Evolutionary conservation across 2,888 invertebrate species (phyloP), one percentile per base, ranked within the genome.

Genomic region (Coenonympha glycerion): DNA sequence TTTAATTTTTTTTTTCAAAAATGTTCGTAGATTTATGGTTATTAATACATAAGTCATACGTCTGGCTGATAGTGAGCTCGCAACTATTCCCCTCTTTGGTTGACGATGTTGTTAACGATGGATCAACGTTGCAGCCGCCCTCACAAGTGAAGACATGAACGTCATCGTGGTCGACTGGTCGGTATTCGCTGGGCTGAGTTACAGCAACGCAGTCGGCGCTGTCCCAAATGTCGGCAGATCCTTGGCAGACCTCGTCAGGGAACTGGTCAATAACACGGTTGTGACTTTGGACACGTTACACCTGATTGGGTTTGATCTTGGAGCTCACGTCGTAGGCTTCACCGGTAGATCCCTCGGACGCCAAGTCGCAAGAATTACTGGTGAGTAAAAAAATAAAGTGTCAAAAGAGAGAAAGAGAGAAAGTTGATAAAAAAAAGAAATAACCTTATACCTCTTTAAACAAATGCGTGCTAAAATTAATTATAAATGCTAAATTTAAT

Each of bases 101-200:
- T n/a, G n/a, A n/a, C n/a, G n/a, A n/a, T n/a, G n/a, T n/a, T n/a
- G n/a, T n/a, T n/a, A n/a, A 28, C 28, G n/a, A 28, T 28, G 28
- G 9, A 11, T 19, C 5, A 24, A 6, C 6, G 6, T 42, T 34
- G 6, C 67, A 76, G 75, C 66, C 0, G 55, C 71, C 1, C 51
- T 75, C 1, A 39, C 13, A 5, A 52, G 49, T 11, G 54, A 56
- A 34, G 61, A 69, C 15, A 30, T 64, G 0, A 74, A 79, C 47
- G 64, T 79, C 0, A 70, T 80, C 6, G 66, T 73, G 1, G 68
- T 78, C 0, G 79, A 79, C 55, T 80, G 79, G 79, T 70, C 75
- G 0, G 8, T 53, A 0, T 70, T 56, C 19, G 64, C 78, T 1
- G 50, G 63, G 2, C 60, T 61, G 21, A 64, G 60, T 26, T 79